Percentiles rank a stretch among this genome's conserved stretches.
These are phyloP conservation scores for Eolophus roseicapilla DNA, from an alignment of 2,113 vertebrate genomes.

Conservation along the genomic window DNA sequence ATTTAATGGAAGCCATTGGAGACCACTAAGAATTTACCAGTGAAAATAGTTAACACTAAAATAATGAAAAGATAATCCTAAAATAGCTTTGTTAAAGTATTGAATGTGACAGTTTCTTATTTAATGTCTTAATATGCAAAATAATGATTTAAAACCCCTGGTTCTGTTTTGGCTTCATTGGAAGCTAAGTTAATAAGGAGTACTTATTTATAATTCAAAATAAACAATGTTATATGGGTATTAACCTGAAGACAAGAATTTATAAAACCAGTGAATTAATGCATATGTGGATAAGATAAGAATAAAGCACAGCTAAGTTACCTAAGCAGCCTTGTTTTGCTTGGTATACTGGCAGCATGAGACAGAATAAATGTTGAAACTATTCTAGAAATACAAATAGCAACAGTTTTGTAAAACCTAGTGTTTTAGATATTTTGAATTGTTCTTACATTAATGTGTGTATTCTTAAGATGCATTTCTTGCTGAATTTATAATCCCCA, in stretches of 20 bases:
- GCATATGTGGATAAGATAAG: background rate
- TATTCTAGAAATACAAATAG: background rate
- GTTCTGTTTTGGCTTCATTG: background rate
- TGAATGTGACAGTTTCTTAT: background rate
- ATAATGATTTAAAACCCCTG: background rate
- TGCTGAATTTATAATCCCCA: background rate
- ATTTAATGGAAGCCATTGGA: background rate
- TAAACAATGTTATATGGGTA: background rate
- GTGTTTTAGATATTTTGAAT: background rate
- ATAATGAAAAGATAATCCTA: background rate
- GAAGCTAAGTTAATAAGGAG: background rate
- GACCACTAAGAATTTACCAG: background rate
- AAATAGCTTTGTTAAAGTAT: background rate
- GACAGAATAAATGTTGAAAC: background rate
- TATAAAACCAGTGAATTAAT: background rate
- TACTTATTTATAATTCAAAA: background rate
- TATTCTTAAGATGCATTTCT: background rate
- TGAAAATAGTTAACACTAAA: background rate
- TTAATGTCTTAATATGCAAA: background rate
- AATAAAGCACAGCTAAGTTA: background rate
- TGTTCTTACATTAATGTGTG: background rate
- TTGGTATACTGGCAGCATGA: background rate
- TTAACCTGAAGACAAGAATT: background rate
- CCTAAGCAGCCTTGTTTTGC: background rate
- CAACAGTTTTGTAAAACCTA: background rate